Evolutionary conservation across 2,113 vertebrate genomes (phyloP).

Genomic region (Pithys albifrons): DNA sequence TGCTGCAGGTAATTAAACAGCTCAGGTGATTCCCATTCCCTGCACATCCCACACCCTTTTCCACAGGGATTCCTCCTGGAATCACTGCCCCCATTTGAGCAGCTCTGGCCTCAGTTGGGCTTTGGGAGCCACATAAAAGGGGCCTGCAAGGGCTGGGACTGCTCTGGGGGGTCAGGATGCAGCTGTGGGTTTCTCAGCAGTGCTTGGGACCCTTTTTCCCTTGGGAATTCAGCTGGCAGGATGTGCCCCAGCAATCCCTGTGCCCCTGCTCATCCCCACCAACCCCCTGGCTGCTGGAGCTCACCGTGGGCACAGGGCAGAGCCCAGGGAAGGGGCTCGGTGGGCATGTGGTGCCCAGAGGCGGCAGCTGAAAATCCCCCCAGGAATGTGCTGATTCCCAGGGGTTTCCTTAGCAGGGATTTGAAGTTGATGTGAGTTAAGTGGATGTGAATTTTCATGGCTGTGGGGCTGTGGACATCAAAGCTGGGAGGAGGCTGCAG

Average conservation of each 20-base stretch:
- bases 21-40: fast-evolving
- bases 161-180: fast-evolving
- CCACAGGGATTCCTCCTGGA: background rate
- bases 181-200: fast-evolving
- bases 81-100: fast-evolving
- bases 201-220: background rate
- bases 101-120: background rate
- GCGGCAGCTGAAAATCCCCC: background rate
- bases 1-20: background rate
- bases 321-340: background rate
- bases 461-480: background rate
- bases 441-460: background rate
- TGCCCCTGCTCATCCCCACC: fast-evolving
- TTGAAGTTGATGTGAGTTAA: background rate
- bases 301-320: fast-evolving
- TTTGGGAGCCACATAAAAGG: fast-evolving
- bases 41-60: background rate
- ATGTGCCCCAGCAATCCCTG: fast-evolving
- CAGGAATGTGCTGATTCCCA: background rate
- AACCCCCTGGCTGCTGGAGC: background rate
- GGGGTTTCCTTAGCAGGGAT: background rate
- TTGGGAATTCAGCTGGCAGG: background rate
- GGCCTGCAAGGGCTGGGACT: background rate
- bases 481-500: background rate
- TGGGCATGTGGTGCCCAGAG: background rate